Base-by-base conservation (phyloP, 2,888 invertebrate genomes). In the Odontomyia ornata region DNA sequence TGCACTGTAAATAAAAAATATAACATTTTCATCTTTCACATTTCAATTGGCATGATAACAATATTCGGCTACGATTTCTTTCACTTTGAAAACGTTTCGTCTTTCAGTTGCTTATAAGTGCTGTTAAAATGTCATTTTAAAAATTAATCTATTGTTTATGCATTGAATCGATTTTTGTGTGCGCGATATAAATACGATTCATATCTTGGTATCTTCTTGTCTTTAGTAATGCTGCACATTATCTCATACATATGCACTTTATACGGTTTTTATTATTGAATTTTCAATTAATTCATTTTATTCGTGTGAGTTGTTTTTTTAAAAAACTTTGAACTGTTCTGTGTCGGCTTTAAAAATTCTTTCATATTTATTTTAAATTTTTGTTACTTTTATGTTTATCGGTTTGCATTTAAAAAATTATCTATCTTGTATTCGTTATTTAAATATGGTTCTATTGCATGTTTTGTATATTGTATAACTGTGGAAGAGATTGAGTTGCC, bases 401-500 rank as follows among this genome's bases (percentile, higher is more conserved):
- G 28, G 77, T 73, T 76, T 25, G 71, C 21, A 71, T 76, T 69
- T 43, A 69, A 76, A 76, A 76, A 76, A 76, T 69, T 76, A 76
- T 69, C 76, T 76, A 76, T 69, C 27, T 67, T 62, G 64, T 75
- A 75, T 73, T 65, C 56, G 30, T 57, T 76, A 47, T 79, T 78
- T 79, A 79, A 80, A 80, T 81, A 80, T 80, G 80, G 79, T 81
- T 80, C 80, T 81, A 81, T 81, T 81, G 80, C 79, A 80, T 78
- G 69, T 76, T 77, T 80, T 77, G 77, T 79, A 77, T 77, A 78
- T 78, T 80, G 77, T 79, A 79, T 80, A 79, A 79, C 78, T 80
- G 79, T 86, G 86, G 86, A 86, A 86, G 86, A 86, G 85, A 86
- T 86, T 85, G 86, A 86, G 85, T 85, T 85, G 85, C 86, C 87